Conservation (phyloP, 2,797 vertebrate genomes). For the Valencia hispanica region DNA sequence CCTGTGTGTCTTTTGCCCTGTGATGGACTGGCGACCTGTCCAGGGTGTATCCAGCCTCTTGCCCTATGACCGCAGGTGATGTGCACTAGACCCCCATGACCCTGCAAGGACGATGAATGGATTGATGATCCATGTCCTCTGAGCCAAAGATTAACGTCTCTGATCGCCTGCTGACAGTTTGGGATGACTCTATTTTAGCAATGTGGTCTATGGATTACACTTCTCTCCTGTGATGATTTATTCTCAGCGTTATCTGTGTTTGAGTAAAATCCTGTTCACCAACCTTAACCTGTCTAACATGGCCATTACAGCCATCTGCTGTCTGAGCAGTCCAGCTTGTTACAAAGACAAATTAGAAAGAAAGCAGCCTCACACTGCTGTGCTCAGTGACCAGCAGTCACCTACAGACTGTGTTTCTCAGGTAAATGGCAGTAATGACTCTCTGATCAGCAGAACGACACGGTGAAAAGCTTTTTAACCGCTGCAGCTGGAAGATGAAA, state of each 20-base stretch:
- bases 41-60: not conserved
- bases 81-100: not conserved
- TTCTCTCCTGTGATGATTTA: not conserved
- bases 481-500: not conserved
- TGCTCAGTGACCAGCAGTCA: constrained; percentile 6
- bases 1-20: not conserved
- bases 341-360: constrained; percentile 9
- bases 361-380: not conserved
- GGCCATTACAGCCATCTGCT: not conserved
- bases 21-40: not conserved
- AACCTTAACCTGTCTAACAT: constrained; percentile 1
- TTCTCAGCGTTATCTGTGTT: not conserved
- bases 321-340: constrained; percentile 2
- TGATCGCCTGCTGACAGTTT: not conserved
- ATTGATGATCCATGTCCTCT: not conserved
- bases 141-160: not conserved
- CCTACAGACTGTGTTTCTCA: not conserved
- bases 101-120: not conserved
- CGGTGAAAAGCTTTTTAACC: not conserved
- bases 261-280: not conserved
- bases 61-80: not conserved
- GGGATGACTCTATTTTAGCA: not conserved
- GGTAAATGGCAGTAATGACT: constrained; percentile 4
- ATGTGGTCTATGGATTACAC: not conserved
- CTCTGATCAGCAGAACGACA: not conserved